Evolutionary conservation across 1,140 invertebrate genomes (phyloP).

Genomic region (Steinernema feltiae): DNA sequence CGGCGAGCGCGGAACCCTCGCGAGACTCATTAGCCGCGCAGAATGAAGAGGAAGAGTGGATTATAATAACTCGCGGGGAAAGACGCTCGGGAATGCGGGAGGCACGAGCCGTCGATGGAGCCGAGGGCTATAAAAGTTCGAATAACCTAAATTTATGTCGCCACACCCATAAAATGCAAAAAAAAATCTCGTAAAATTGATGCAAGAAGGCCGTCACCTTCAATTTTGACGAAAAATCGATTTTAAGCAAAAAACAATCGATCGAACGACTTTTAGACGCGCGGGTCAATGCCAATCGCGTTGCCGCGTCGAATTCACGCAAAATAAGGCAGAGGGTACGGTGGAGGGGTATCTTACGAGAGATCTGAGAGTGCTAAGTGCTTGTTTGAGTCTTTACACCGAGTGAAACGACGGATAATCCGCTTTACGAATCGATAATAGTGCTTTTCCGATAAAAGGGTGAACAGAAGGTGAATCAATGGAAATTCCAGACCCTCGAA

Average conservation of each 20-base stretch:
- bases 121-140: neutral
- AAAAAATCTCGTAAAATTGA: constrained; percentile 1
- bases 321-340: no score
- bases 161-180: neutral
- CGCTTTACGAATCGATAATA: neutral
- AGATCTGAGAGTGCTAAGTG: no score
- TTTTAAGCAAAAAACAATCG: neutral
- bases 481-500: no score
- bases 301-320: neutral
- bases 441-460: no score
- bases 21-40: neutral
- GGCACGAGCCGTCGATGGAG: neutral
- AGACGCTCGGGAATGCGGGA: neutral
- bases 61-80: no score
- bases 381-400: neutral
- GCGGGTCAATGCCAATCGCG: neutral
- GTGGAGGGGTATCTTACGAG: no score
- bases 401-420: neutral
- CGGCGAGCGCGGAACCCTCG: neutral
- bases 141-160: constrained; percentile 15
- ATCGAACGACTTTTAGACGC: neutral
- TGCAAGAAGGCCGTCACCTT: neutral
- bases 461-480: no score
- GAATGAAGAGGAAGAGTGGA: neutral
- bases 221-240: constrained; percentile 11